Evolutionary conservation across 2,797 vertebrate species (phyloP).

Genomic region (Anableps anableps): DNA sequence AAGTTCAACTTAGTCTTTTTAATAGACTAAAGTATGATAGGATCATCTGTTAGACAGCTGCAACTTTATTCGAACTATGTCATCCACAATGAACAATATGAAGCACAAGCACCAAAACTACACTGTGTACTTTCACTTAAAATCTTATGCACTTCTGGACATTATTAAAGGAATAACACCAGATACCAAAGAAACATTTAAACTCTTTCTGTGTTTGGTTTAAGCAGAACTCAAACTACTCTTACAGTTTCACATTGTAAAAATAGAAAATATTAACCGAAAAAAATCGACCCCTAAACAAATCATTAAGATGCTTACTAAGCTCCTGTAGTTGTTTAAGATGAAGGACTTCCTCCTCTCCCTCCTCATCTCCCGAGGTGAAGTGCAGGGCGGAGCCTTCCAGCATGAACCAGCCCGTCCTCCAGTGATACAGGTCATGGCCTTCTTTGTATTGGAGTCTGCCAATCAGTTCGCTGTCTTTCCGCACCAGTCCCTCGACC

Average conservation of each 20-base stretch:
- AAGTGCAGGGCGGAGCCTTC: constrained; percentile 88
- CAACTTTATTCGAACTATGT: no score
- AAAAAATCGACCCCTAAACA: neutral
- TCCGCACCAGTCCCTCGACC: constrained; percentile 84
- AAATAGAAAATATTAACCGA: no score
- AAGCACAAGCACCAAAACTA: neutral
- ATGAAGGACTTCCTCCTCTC: constrained; percentile 84
- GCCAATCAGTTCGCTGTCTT: constrained; percentile 89
- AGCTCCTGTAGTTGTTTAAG: constrained; percentile 94
- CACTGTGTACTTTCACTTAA: neutral
- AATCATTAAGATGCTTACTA: constrained; percentile 84
- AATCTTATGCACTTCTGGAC: neutral
- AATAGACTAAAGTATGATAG: neutral
- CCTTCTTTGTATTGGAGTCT: constrained; percentile 94
- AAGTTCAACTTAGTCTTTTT: neutral
- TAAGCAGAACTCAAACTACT: neutral
- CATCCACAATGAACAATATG: no score
- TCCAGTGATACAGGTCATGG: constrained; percentile 92
- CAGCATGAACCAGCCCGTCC: constrained; percentile 91
- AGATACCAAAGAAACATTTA: neutral
- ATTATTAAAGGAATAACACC: neutral
- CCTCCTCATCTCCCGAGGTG: constrained; percentile 80
- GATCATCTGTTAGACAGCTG: no score
- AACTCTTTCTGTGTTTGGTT: neutral
- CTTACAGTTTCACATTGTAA: neutral